Base-by-base conservation (phyloP, 2,113 vertebrate species). In the Actenoides hombroni region DNA sequence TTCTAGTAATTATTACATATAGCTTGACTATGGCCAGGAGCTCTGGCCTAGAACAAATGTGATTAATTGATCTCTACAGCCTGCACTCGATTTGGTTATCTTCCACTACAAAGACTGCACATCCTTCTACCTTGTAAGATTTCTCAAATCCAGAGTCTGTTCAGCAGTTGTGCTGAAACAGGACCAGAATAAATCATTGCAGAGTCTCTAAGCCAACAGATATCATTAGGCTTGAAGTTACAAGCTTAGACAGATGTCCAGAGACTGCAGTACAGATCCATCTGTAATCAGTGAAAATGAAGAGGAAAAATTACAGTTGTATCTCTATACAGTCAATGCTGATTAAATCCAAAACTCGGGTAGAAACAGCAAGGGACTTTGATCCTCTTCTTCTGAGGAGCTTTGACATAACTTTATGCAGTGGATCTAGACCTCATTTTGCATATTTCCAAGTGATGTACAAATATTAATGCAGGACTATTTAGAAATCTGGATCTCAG, bases 141-240 rank as follows among this genome's bases (percentile, higher is more conserved):
- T 95, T 93, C 68, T 70, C 31, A 74, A 37, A 88, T 88, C 46
- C 37, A 90, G 51, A 28, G 9, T 78, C 61, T 51, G 59, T 81
- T 92, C 60, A 77, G 76, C 64, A 83, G 86, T 83, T 5, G 0
- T 1, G 8, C n/a, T 86, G 60, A 96, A 81, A 83, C 76, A 81
- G 56, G 68, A 94, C n/a, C 15, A 90, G 75, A 90, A 96, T 92
- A 95, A 88, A 88, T 92, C 76, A 92, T 42, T 90, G 49, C 51
- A 75, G 71, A 73, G 14, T 74, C 64, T 86, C 64, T 81, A 81
- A 92, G 91, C 83, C 86, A 95, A 77, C 40, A 92, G 63, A 63
- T 86, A 81, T 86, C 88, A 92, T 92, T 80, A 86, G 71, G 19
- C 46, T 94, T 90, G 75, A 88, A 92, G 83, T 77, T 94, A 86